Conservation (phyloP, 2,113 vertebrate genomes). For the Oreocharis arfaki region DNA sequence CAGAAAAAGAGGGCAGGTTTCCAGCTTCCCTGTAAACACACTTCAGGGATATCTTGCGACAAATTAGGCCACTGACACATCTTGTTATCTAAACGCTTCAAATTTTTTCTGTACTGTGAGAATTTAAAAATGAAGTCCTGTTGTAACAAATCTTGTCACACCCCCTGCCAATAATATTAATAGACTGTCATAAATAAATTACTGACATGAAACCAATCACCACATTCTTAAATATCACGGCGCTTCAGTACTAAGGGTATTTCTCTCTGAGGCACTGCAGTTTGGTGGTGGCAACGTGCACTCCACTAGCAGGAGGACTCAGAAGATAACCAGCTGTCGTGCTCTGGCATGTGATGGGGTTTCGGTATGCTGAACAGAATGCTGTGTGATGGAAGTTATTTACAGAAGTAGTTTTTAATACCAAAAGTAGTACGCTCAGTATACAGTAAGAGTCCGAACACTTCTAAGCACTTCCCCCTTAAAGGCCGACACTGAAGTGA, state of each 20-base stretch:
- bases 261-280: slow-evolving; percentile 49
- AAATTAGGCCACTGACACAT: not conserved
- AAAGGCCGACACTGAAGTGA: slow-evolving; percentile 46
- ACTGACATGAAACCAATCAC: not conserved
- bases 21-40: not conserved
- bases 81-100: not conserved
- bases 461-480: slow-evolving; percentile 41
- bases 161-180: not conserved
- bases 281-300: slow-evolving; percentile 9
- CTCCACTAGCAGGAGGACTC: not conserved
- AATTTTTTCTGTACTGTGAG: not conserved
- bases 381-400: slow-evolving; percentile 48
- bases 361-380: slow-evolving; percentile 35
- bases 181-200: not conserved
- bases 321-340: slow-evolving; percentile 36
- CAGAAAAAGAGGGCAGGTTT: not conserved
- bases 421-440: slow-evolving; percentile 48
- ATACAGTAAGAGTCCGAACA: slow-evolving; percentile 47
- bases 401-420: slow-evolving; percentile 55
- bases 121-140: not conserved
- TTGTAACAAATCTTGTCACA: not conserved
- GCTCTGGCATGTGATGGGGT: slow-evolving; percentile 38
- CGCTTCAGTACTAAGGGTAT: not conserved
- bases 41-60: not conserved
- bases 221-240: not conserved